Base-by-base conservation (phyloP, 2,797 vertebrate species). In the Gymnocypris eckloni region DNA sequence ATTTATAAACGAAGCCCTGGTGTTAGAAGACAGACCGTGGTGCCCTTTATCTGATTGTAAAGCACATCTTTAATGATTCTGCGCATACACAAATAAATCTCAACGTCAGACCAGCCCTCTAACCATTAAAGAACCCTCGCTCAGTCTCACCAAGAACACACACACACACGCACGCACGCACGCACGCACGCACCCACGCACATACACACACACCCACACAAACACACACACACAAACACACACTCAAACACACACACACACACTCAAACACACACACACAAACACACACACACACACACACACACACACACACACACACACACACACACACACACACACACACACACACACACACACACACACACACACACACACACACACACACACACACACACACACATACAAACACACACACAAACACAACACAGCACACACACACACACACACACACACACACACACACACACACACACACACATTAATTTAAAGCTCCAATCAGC, bases 401-500 rank as follows among this genome's bases (percentile, higher is more conserved):
- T 2, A 28, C 28, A 28, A 1, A 1, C 28, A 28, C 11, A 39
- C 50, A 77, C 72, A 86, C 70, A 52, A 77, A 41, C 88, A 41
- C 43, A 66, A 76, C 85, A 70, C 76, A 81, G 41, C 22, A 71
- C 76, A 71, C 39, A 86, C 41, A 43, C 84, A 39, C 87, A 64
- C 76, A 81, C 25, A 39, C 87, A 71, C 70, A 81, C 39, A 86
- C 50, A 52, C 81, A 39, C 87, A 71, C 70, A 81, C 25, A 86
- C 50, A 52, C 84, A 39, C 86, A 71, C 76, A 81, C 39, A 86
- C 50, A 52, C 84, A 39, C 87, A 71, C 76, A 81, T 98, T 97
- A 97, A 98, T 98, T 97, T 97, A 97, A 97, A 97, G 96, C 96
- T 96, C 97, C 97, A 98, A 98, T 98, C 97, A 98, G 97, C 96